Evolutionary conservation across 2,797 vertebrate genomes (phyloP).

Genomic region (Galaxias olidus): DNA sequence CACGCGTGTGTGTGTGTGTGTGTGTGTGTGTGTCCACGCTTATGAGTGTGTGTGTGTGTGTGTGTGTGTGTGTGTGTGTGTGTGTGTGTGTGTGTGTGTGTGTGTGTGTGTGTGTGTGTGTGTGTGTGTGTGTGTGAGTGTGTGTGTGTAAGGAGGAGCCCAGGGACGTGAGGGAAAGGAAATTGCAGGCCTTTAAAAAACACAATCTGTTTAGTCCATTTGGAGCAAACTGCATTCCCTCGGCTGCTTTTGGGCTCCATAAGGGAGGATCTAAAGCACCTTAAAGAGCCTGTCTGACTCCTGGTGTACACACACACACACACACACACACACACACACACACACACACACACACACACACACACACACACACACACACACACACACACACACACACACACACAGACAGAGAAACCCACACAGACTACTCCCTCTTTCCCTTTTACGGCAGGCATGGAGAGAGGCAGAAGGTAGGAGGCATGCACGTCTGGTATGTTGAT

Average conservation of each 20-base stretch:
- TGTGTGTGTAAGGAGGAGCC: conserved; percentile 22
- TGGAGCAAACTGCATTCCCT: no score
- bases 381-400: neutral
- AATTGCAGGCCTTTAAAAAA: conserved; percentile 39
- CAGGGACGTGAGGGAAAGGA: conserved; percentile 37
- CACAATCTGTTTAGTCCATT: conserved; percentile 42
- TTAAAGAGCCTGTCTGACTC: no score
- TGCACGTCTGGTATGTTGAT: conserved; percentile 52
- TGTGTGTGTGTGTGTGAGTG: no score
- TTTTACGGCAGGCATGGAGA: conserved; percentile 34
- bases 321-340: neutral
- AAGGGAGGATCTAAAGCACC: no score
- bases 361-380: neutral
- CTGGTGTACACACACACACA: neutral
- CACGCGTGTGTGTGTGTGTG: no score
- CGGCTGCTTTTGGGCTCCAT: no score
- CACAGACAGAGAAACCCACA: neutral
- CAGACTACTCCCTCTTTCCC: conserved; percentile 30
- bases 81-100: neutral
- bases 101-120: no score
- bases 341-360: neutral
- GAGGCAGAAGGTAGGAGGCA: conserved; percentile 6
- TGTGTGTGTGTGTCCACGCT: neutral
- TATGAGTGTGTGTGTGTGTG: no score
- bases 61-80: no score